Evolutionary conservation across 2,113 vertebrate species (phyloP).

Genomic region (Syngnathus typhle): DNA sequence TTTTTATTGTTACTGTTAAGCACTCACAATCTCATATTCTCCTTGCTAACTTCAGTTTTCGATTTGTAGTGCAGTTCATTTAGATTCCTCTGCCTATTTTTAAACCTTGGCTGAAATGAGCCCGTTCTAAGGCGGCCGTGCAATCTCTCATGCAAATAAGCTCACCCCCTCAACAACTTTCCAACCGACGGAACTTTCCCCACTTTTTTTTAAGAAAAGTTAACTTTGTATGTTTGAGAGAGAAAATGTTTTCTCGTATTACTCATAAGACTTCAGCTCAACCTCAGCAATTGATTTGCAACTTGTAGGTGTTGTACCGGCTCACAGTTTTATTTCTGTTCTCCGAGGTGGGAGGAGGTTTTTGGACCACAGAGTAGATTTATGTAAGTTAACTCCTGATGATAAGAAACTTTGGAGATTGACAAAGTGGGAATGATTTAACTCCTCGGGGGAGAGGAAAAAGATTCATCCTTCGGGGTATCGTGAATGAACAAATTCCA

Average conservation of each 20-base stretch:
- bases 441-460: neutral
- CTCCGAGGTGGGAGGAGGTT: neutral
- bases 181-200: too few species aligned
- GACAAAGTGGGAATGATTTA: neutral
- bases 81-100: neutral
- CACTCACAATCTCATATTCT: neutral
- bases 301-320: neutral
- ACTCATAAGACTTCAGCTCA: neutral
- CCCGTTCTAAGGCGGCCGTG: too few species aligned
- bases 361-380: neutral
- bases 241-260: neutral
- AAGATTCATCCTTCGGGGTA: neutral
- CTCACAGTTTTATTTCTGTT: neutral
- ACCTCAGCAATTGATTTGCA: conserved; percentile 1
- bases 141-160: too few species aligned
- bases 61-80: neutral
- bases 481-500: neutral
- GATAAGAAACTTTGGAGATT: neutral
- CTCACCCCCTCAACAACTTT: too few species aligned
- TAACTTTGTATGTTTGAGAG: neutral
- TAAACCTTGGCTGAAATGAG: too few species aligned
- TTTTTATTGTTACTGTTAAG: neutral
- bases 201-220: neutral
- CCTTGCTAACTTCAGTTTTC: neutral
- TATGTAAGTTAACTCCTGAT: neutral